Percentiles rank a stretch among this genome's conserved stretches.
phyloP scores from a whole-genome alignment of 2,113 vertebrate species.

The Shinisaurus crocodilurus region DNA sequence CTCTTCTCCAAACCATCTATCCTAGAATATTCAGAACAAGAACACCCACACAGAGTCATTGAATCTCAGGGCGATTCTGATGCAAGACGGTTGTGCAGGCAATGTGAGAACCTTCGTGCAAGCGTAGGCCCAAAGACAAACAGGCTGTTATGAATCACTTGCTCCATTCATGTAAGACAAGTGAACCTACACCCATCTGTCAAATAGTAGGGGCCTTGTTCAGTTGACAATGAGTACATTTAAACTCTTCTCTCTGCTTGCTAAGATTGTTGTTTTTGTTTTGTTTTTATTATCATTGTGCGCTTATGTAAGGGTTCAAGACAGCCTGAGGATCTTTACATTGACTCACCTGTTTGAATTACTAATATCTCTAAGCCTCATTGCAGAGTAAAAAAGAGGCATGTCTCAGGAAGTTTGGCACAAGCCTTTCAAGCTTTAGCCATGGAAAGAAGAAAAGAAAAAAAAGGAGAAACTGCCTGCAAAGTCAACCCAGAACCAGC shows the following conservation, averaged over 20 bases:
- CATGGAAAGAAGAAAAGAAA: background rate
- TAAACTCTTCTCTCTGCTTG: background rate
- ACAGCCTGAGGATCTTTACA: background rate
- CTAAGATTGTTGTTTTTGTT: slow-evolving; percentile 6
- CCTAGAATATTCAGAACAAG: background rate
- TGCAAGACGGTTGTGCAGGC: background rate
- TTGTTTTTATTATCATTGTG: background rate
- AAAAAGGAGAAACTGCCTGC: background rate
- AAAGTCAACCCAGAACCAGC: background rate
- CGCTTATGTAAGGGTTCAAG: background rate
- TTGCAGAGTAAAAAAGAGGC: background rate
- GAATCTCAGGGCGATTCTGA: background rate
- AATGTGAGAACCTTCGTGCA: slow-evolving; percentile 8
- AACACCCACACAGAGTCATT: background rate
- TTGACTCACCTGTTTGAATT: slow-evolving; percentile 22
- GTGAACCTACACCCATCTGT: slow-evolving; percentile 36
- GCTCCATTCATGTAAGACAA: slow-evolving; percentile 23
- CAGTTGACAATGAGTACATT: slow-evolving; percentile 23
- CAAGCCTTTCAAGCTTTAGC: background rate
- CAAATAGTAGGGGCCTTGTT: slow-evolving; percentile 6
- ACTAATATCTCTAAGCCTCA: background rate
- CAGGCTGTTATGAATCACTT: slow-evolving; percentile 24
- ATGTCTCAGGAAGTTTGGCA: background rate
- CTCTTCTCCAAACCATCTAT: background rate
- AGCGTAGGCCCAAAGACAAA: slow-evolving; percentile 8